Evolutionary conservation across 2,888 invertebrate species (phyloP), one percentile per base, ranked within the genome.

Genomic region (Troglohyphantes excavatus): DNA sequence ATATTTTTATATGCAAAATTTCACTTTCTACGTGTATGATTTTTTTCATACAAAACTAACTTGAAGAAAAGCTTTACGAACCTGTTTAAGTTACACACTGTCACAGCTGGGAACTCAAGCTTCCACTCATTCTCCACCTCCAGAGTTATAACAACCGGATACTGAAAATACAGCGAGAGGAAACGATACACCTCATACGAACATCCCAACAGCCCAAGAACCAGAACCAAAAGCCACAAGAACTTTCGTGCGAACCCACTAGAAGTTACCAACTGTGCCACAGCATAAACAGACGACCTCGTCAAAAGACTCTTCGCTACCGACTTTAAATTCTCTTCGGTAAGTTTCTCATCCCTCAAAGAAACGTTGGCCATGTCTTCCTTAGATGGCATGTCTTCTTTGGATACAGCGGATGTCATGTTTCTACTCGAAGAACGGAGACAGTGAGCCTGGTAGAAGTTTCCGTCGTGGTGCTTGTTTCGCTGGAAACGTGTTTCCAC

Each of bases 21-120:
- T n/a, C n/a, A n/a, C n/a, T n/a, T n/a, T 1, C 39, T 11, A 3
- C 39, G 39, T 39, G 13, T 39, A 11, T 39, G 13, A 39, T 39
- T 39, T 39, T n/a, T n/a, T n/a, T n/a, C n/a, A 13, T 59, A 9
- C 27, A n/a, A 68, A 68, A 33, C 13, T 43, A 9, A 43, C 11
- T 21, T 11, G 7, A 59, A n/a, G 11, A n/a, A 21, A 19, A 63
- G 21, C 17, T 19, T 13, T 13, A 46, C 70, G 2, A 83, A 85
- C 86, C 86, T 86, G 72, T 90, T 90, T 7, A 90, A 63, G 27
- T 86, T 90, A 17, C 90, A 90, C 6, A 90, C 72, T 0, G 90
- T 90, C 26, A 90, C 90, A 33, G 90, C 90, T 9, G 90, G 90
- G 43, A 90, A 90, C n/a, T 86, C 59, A 5, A 83, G 70, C 39